These are phyloP conservation scores for Danio kyathit DNA, from an alignment of 2,797 vertebrate genomes.

Conservation along the genomic window DNA sequence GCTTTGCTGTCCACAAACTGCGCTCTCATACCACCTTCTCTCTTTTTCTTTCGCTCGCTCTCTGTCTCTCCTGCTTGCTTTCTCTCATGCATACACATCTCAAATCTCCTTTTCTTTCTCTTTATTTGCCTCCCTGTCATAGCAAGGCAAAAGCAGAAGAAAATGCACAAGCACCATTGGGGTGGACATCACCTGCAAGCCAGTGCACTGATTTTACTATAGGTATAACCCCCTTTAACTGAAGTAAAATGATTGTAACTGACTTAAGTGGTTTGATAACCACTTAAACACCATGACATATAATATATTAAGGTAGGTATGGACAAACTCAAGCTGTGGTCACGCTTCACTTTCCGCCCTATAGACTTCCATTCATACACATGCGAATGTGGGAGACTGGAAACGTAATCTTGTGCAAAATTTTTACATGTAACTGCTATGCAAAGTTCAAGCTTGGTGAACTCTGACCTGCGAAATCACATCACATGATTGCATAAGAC, in stretches of 20 bases:
- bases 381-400: too few species aligned
- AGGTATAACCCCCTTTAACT: not conserved
- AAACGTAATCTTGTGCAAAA: too few species aligned
- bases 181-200: not conserved
- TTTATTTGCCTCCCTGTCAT: conserved; percentile 5
- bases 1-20: conserved; percentile 54
- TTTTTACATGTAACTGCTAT: too few species aligned
- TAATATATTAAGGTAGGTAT: too few species aligned
- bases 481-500: too few species aligned
- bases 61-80: conserved; percentile 42
- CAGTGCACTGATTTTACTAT: not conserved
- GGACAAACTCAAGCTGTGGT: too few species aligned
- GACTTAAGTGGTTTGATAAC: not conserved
- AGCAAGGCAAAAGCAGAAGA: conserved; percentile 7
- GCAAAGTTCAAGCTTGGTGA: too few species aligned
- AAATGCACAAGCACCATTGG: conserved; percentile 9
- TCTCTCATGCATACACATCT: conserved; percentile 36
- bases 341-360: too few species aligned
- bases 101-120: conserved; percentile 22
- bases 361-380: too few species aligned
- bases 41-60: conserved; percentile 29
- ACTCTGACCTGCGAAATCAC: too few species aligned
- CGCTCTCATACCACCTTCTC: conserved; percentile 47
- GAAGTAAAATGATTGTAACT: not conserved
- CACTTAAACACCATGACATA: not conserved